Base-by-base conservation (phyloP, 2,113 vertebrate species). In the Danionella cerebrum region DNA sequence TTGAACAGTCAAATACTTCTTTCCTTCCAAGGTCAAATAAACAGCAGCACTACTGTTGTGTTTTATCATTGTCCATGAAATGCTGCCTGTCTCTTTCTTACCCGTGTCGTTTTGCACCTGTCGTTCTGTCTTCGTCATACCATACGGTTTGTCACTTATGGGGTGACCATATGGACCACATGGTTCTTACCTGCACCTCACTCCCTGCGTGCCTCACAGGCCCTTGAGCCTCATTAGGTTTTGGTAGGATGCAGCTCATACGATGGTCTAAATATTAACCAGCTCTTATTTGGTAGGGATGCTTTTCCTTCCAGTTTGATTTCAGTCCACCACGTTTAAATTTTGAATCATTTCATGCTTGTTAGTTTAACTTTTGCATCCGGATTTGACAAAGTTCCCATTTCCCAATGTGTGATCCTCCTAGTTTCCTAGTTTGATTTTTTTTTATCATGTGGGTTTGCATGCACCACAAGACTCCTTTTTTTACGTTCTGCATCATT, bases 381-480 rank as follows among this genome's bases (percentile, higher is more conserved):
- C 13, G 25, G 13, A 39, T 22, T 63, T 38, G 29, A 19, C 41
- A 29, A 22, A 33, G 42, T 53, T n/a, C 16, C 31, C 65, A 45
- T 64, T 9, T 60, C 1, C 62, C 67, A 44, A 19, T 12, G 16
- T 42, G 18, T 50, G 36, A 27, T 25, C 31, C 19, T 16, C 50
- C n/a, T n/a, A n/a, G n/a, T n/a, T n/a, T n/a, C n/a, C n/a, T n/a
- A n/a, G n/a, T n/a, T n/a, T 64, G 9, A 65, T 36, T 71, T 74
- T 1, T 71, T 11, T 35, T 47, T 1, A 7, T 51, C 38, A 51
- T 22, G 52, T 69, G 38, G 68, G 52, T 74, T 72, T 77, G 78
- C 73, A 73, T 84, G 88, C 87, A 86, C 89, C 88, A 82, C 81
- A 80, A 83, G 75, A 80, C 63, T 68, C 39, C 47, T 29, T 38